phyloP scores from a whole-genome alignment of 2,113 vertebrate genomes.

The Pithys albifrons region DNA sequence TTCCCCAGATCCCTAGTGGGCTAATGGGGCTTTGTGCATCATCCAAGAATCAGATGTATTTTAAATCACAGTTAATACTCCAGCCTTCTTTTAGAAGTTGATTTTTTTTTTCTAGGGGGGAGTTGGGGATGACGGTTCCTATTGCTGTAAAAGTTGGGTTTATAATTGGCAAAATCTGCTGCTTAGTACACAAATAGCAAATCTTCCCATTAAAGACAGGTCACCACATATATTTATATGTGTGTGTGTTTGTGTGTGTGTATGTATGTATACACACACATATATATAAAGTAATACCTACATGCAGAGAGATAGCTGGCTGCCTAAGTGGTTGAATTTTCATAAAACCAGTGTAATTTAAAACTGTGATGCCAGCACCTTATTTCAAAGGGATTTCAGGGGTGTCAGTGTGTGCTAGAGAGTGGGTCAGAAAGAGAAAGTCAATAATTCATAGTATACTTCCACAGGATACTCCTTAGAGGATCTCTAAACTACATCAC shows the following conservation, averaged over 20 bases:
- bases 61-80: not conserved
- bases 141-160: not conserved
- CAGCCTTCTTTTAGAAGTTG: not conserved
- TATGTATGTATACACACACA: not conserved
- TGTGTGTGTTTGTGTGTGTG: too few relatives aligned
- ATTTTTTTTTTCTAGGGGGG: constrained; percentile 26
- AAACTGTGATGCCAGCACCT: not conserved
- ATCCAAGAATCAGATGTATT: not conserved
- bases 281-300: not conserved
- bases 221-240: not conserved
- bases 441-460: constrained; percentile 1
- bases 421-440: not conserved
- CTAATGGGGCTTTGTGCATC: not conserved
- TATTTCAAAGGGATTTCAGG: not conserved
- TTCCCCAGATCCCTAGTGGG: not conserved
- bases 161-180: not conserved
- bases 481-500: not conserved
- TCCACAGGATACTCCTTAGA: not conserved
- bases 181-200: not conserved
- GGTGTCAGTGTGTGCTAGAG: not conserved
- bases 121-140: not conserved
- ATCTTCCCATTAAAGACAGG: not conserved
- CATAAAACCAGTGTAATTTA: not conserved
- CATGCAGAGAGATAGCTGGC: not conserved
- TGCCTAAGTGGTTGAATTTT: not conserved